A percentile compares a stretch with the other conserved stretches of the same genome.
phyloP scores from a whole-genome alignment of 1,140 invertebrate species.

The Oreohelix idahoensis region DNA sequence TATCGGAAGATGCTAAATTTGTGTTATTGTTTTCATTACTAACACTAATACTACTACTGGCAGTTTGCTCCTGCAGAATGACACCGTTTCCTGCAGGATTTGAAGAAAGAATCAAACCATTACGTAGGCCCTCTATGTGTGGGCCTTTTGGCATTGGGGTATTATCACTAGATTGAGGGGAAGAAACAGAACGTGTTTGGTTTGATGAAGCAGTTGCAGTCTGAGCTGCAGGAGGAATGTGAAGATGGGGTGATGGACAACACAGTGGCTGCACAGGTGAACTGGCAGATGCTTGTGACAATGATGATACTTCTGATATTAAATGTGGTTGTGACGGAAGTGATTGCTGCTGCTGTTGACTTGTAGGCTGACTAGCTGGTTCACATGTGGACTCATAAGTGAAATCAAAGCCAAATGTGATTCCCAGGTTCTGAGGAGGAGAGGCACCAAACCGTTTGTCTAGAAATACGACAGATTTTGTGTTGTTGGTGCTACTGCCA shows the following conservation, averaged over 20 bases:
- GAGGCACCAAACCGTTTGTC: constrained; percentile 25
- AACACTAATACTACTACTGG: neutral
- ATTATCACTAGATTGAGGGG: neutral
- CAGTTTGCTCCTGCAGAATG: neutral
- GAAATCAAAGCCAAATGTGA: constrained; percentile 36
- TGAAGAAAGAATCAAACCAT: constrained; percentile 9
- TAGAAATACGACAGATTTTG: constrained; percentile 32
- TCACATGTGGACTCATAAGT: constrained; percentile 7
- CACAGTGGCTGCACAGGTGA: neutral
- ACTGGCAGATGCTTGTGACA: neutral
- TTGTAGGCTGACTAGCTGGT: neutral
- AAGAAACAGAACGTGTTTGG: neutral
- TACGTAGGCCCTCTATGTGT: neutral
- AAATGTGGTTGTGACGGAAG: neutral
- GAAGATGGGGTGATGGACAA: neutral
- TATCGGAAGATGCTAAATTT: neutral
- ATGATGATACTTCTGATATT: neutral
- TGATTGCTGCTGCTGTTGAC: neutral
- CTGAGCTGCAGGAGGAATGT: neutral
- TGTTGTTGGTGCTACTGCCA: constrained; percentile 1
- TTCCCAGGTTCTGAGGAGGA: constrained; percentile 20
- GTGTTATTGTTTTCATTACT: neutral
- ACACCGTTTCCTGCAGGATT: neutral
- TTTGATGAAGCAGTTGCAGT: neutral
- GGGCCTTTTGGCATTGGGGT: neutral